Evolutionary conservation across 2,888 invertebrate species (phyloP).

Genomic region (Melanophora roralis): DNA sequence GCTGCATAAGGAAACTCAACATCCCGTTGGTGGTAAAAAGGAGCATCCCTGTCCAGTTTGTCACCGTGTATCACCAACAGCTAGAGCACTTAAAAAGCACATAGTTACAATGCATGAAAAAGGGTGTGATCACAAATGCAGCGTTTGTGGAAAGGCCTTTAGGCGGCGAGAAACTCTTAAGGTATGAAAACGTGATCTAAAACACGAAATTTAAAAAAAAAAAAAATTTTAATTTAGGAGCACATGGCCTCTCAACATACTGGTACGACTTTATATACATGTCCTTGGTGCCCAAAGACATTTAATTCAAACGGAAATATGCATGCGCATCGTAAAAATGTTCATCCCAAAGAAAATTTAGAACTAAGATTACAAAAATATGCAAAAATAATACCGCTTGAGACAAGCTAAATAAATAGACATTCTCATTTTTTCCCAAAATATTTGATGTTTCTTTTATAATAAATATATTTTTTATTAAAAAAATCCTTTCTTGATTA

Average conservation of each 20-base stretch:
- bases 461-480: neutral
- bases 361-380: neutral
- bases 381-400: neutral
- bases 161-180: slow-evolving; percentile 67
- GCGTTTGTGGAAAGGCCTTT: slow-evolving; percentile 74
- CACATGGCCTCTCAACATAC: slow-evolving; percentile 75
- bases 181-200: neutral
- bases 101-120: slow-evolving; percentile 73
- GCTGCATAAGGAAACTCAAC: slow-evolving; percentile 71
- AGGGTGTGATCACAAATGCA: slow-evolving; percentile 71
- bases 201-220: too few relatives aligned
- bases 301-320: slow-evolving; percentile 73
- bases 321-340: slow-evolving; percentile 73
- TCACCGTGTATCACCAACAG: slow-evolving; percentile 73
- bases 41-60: slow-evolving; percentile 72
- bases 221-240: slow-evolving; percentile 66
- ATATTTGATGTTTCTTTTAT: too few relatives aligned
- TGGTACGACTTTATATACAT: slow-evolving; percentile 70
- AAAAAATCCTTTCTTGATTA: too few relatives aligned
- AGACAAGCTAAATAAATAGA: neutral
- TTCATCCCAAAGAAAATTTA: slow-evolving; percentile 71
- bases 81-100: slow-evolving; percentile 74
- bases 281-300: slow-evolving; percentile 72
- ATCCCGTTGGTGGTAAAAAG: slow-evolving; percentile 71
- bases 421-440: too few relatives aligned